Base-by-base conservation (phyloP, 2,888 invertebrate species). In the Lasioglossum marginatum region DNA sequence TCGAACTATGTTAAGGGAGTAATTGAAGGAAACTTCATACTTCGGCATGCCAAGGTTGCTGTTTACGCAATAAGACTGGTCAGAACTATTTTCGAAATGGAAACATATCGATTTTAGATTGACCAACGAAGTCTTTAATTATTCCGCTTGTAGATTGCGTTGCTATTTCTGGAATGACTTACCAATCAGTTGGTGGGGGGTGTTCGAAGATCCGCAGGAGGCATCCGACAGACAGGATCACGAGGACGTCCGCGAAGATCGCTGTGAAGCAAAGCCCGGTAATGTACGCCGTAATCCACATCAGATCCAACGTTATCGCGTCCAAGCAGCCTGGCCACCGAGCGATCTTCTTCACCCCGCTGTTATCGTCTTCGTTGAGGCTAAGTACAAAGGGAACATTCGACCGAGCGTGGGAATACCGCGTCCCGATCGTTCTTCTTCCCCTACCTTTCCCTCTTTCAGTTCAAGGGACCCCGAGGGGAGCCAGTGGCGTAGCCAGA, bases 241-340 rank as follows among this genome's bases (percentile, higher is more conserved):
- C 83, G 78, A 88, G 77, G 73, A 87, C 77, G 86, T 91, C 70
- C 48, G 78, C 84, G 76, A 83, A 87, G 85, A 91, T 91, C 83
- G 86, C 88, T 83, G 88, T 80, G 85, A 88, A 88, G 82, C 87
- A 91, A 72, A 90, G 83, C 87, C 89, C 88, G 37, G 82, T 79
- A 52, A 90, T 81, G 82, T 87, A 89, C 82, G 89, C 87, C 12
- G 81, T 89, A 77, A 92, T 91, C 89, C 89, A 89, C 85, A 89
- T 89, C 82, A 89, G 86, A 86, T 89, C 88, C 85, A 85, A 78
- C 75, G 88, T 87, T 90, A 91, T 92, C 89, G 88, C 91, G 48
- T 89, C 87, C 57, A 81, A 79, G 79, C 89, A 91, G 81, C 86
- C 88, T 70, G 73, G 86, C 75, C 75, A 76, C 79, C 73, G 63